phyloP scores from a whole-genome alignment of 1,140 invertebrate species.

The Aricia agestis region DNA sequence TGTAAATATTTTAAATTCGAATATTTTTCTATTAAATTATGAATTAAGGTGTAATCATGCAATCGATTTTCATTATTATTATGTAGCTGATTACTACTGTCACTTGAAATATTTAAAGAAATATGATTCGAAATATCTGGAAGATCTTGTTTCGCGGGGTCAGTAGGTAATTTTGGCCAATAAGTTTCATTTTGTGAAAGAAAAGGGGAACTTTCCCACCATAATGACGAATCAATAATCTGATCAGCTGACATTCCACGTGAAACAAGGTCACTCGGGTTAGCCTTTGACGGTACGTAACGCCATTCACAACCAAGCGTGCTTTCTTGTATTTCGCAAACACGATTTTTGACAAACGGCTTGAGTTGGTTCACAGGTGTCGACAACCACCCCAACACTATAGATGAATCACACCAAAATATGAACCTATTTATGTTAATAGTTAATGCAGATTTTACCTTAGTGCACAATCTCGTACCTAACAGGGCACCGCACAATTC shows the following conservation, averaged over 20 bases:
- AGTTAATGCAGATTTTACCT: too few species aligned
- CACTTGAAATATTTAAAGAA: too few species aligned
- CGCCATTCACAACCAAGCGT: not conserved
- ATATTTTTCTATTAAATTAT: too few species aligned
- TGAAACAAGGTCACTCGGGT: not conserved
- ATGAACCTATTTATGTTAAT: too few species aligned
- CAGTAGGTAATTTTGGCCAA: too few species aligned
- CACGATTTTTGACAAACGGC: not conserved
- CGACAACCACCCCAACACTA: not conserved
- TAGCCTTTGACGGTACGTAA: not conserved
- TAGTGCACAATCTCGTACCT: not conserved
- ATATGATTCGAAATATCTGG: too few species aligned
- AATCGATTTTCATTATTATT: too few species aligned
- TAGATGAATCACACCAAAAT: not conserved
- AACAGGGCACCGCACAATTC: not conserved
- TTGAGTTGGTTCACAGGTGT: not conserved
- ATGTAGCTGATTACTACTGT: too few species aligned
- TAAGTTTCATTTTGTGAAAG: not conserved
- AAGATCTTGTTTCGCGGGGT: too few species aligned
- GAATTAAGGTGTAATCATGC: too few species aligned
- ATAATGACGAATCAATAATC: slow-evolving; percentile 11
- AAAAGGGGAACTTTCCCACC: slow-evolving; percentile 18
- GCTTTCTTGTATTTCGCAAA: not conserved
- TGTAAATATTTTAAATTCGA: too few species aligned
- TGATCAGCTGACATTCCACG: slow-evolving; percentile 1